Evolutionary conservation across 2,113 vertebrate species (phyloP), one percentile per base, ranked within the genome.

Genomic region (Python bivittatus): DNA sequence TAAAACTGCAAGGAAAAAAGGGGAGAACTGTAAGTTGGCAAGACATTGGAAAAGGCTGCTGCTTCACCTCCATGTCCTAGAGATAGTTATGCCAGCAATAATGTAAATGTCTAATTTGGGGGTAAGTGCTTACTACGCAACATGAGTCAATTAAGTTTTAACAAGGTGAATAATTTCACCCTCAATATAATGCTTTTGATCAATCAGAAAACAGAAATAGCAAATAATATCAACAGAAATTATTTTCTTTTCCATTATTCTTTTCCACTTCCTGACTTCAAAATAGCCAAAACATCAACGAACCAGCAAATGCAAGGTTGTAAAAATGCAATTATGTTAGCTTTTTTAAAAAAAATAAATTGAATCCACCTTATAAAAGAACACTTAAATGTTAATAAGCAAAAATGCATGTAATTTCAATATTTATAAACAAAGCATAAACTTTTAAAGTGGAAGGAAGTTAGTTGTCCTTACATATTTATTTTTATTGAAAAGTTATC

Each of bases 281-380:
- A 88, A 89, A 92, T 87, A 94, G 48, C 58, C 64, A 88, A 91
- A 91, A 64, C 68, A 93, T 57, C 88, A 95, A 93, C 29, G 13
- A 79, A 91, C 90, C 88, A 92, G 4, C 33, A 88, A 86, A 54
- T 86, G 54, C 42, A 22, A 60, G 29, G 83, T 54, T 86, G 85
- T 94, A 88, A 58, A 48, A 91, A 91, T 68, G 83, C 84, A 89
- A 25, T 86, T 95, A 91, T 8, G 83, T 84, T 92, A 92, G 88
- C 88, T 91, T 4, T 0, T 88, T 4, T 2, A 48, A 48, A 90
- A 89, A 89, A 12, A 61, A 93, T 88, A 93, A 92, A 94, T 92
- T 87, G 88, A 94, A 88, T 88, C 85, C 48, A 68, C 88, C 42
- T 92, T 90, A 56, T 57, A 93, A 92, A 89, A 56, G 29, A 92